phyloP scores from a whole-genome alignment of 1,140 invertebrate genomes.

The Leptonema lineaticorne region DNA sequence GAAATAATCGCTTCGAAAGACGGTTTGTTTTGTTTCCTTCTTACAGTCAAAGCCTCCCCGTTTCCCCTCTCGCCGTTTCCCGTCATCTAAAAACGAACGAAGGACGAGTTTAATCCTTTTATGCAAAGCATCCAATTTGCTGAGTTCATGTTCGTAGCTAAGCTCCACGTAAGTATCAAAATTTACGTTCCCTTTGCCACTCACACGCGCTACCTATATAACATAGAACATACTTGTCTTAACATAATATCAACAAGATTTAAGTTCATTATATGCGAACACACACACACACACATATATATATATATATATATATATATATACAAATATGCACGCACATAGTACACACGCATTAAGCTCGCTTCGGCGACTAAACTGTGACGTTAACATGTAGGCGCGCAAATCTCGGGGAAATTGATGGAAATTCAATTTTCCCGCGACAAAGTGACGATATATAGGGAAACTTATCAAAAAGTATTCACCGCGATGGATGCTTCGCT shows the following conservation, averaged over 20 bases:
- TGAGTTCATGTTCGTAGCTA: conserved; percentile 22
- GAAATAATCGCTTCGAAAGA: background rate
- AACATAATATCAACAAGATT: conserved; percentile 19
- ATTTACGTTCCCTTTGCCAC: conserved; percentile 11
- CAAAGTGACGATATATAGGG: background rate
- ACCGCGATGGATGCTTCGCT: too few species aligned
- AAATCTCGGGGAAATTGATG: conserved; percentile 6
- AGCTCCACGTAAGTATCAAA: conserved; percentile 23
- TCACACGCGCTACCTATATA: background rate
- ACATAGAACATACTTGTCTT: conserved; percentile 10
- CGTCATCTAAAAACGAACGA: background rate
- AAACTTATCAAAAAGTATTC: too few species aligned
- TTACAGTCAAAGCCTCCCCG: too few species aligned
- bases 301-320: too few species aligned
- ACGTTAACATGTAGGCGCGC: background rate
- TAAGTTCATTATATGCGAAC: conserved; percentile 14
- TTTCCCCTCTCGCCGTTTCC: background rate
- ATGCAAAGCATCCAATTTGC: conserved; percentile 25
- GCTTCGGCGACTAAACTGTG: too few species aligned
- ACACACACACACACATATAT: background rate
- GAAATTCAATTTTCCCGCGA: conserved; percentile 1
- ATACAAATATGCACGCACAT: too few species aligned
- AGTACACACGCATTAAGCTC: too few species aligned
- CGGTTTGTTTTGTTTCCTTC: conserved; percentile 9
- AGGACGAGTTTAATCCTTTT: conserved; percentile 21